phyloP scores from a whole-genome alignment of 2,888 invertebrate species.

The Argyresthia albistria region DNA sequence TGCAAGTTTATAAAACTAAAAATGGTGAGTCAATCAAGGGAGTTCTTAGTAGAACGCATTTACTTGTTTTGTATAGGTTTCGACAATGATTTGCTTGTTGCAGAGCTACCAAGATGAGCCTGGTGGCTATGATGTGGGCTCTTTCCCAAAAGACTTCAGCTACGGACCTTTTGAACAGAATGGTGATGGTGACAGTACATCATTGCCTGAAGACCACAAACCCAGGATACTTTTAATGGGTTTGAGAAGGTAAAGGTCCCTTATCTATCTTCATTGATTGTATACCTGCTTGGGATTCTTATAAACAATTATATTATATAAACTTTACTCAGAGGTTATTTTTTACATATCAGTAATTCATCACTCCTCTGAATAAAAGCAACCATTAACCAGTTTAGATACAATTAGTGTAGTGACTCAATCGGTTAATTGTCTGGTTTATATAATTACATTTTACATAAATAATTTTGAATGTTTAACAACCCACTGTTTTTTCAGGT shows the following conservation, averaged over 20 bases:
- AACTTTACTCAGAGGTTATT: too few species aligned
- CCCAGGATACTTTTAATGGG: slow-evolving; percentile 97
- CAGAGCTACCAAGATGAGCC: slow-evolving; percentile 73
- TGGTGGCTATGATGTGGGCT: slow-evolving; percentile 66
- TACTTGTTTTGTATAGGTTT: too few species aligned
- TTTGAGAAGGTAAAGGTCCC: slow-evolving; percentile 81
- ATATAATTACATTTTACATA: too few species aligned
- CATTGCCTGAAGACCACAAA: slow-evolving; percentile 83
- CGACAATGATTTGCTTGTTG: slow-evolving; percentile 1
- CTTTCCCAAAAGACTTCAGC: slow-evolving; percentile 93
- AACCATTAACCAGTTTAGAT: not conserved
- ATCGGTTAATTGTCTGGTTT: too few species aligned
- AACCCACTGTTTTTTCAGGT: slow-evolving; percentile 73
- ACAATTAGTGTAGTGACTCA: too few species aligned
- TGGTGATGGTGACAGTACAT: slow-evolving; percentile 75
- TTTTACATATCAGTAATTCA: too few species aligned
- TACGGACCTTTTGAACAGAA: slow-evolving; percentile 92
- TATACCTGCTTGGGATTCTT: too few species aligned
- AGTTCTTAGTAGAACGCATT: not conserved
- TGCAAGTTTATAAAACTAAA: not conserved
- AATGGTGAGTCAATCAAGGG: slow-evolving; percentile 4
- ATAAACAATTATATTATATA: too few species aligned
- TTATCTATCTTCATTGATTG: not conserved
- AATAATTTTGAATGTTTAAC: too few species aligned
- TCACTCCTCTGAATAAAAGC: not conserved